These are phyloP conservation scores for Strigamia transsilvanica DNA, from an alignment of 2,888 invertebrate genomes.

Conservation along the genomic window DNA sequence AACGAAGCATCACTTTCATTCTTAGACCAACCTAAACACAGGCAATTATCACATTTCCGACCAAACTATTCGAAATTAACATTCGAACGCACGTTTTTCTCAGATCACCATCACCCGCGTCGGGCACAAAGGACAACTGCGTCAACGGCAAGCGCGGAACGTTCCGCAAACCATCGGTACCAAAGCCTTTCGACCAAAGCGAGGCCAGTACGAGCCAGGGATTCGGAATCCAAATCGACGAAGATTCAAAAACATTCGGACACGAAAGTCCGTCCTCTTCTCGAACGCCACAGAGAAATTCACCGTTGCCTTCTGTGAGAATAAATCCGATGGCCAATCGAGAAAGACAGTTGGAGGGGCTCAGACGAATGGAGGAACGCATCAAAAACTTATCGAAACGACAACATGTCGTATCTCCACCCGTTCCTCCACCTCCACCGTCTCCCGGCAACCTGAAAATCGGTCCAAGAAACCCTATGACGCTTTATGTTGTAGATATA, in stretches of 20 bases:
- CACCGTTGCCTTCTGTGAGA: conserved; percentile 62
- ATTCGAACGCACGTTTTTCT: neutral
- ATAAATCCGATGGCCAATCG: conserved; percentile 67
- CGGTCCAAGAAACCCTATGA: conserved; percentile 71
- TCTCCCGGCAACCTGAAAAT: conserved; percentile 47
- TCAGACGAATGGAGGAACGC: conserved; percentile 73
- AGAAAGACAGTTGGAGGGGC: conserved; percentile 72
- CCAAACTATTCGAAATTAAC: neutral
- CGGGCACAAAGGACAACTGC: conserved; percentile 51
- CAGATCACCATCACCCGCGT: conserved; percentile 6
- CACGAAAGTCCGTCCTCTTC: conserved; percentile 1
- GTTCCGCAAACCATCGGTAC: conserved; percentile 24
- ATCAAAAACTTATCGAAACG: conserved; percentile 59
- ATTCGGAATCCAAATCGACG: neutral
- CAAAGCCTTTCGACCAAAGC: conserved; percentile 14
- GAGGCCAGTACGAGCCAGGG: conserved; percentile 11
- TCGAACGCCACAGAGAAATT: conserved; percentile 13
- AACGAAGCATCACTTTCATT: conserved; percentile 45
- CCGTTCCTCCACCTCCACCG: conserved; percentile 16
- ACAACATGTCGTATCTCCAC: conserved; percentile 43
- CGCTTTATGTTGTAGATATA: conserved; percentile 87
- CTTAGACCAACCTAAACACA: conserved; percentile 46
- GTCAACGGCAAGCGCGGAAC: conserved; percentile 57
- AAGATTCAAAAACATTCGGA: neutral
- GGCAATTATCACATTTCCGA: conserved; percentile 1